Evolutionary conservation across 2,113 vertebrate genomes (phyloP), one percentile per base, ranked within the genome.

Genomic region (Hippolais icterina): DNA sequence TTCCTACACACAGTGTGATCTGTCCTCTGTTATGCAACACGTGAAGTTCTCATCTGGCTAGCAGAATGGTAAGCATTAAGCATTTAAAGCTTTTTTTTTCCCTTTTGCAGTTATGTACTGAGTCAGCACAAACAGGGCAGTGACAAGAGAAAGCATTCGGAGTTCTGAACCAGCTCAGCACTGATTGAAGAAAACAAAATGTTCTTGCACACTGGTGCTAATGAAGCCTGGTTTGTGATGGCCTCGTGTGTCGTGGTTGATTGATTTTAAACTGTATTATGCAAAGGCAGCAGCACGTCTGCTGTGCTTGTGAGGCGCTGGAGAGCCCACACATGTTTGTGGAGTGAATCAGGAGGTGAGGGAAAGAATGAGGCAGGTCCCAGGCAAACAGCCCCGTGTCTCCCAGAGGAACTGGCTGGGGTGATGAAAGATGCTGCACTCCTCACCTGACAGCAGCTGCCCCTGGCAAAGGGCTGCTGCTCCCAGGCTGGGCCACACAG

Each of bases 71-170:
- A 80, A 93, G 37, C 76, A 80, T 85, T 56, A 85, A 74, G 50
- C 68, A 90, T 83, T 83, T 85, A 72, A 85, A 87, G 22, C 15
- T 47, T 37, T 61, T 65, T 21, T 44, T 66, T n/a, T 65, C 46
- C 19, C 47, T 77, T 22, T 52, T 39, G 0, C 41, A 64, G 82
- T 69, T 87, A 92, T 47, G 47, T 85, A 65, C 87, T 56, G 92
- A 91, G 79, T 96, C 94, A 90, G 94, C 93, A 93, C 50, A 86
- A 90, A 69, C 75, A 80, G 50, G n/a, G 21, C 89, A 85, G 78
- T 41, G 83, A 80, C 81, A 83, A 75, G 77, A 8, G 10, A 89
- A 93, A 82, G 90, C 46, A 72, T 76, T 80, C 0, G 19, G 87
- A 75, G 74, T 72, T 79, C 84, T 87, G 89, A 94, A 93, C 50